Evolutionary conservation across 1,140 invertebrate genomes (phyloP), one percentile per base, ranked within the genome.

Genomic region (Bemisia tabaci): DNA sequence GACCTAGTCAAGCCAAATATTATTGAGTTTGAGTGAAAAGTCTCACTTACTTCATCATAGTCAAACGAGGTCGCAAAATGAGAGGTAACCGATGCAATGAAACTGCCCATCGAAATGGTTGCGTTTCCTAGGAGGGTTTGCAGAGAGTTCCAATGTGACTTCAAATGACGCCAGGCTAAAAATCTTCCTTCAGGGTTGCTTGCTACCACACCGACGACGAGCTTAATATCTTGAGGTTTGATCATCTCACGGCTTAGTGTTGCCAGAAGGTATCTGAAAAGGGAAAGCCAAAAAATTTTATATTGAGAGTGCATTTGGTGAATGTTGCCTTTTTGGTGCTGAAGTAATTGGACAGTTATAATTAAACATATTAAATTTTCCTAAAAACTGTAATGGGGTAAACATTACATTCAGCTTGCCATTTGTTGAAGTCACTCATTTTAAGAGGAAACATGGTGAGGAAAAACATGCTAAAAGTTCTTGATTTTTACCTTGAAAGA

Each of bases 131-230:
- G 87, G 61, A 85, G 75, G 0, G 78, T 75, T 63, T 85, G 80
- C 68, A 91, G 78, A 60, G 82, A 77, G 1, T 82, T 75, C 88
- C 89, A 92, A 67, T 89, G 85, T 0, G 85, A 82, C 72, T 87
- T 82, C 1, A 93, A 74, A 76, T 90, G 89, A 69, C 88, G 79
- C 89, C 90, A 92, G 1, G 88, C 87, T 12, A 90, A 75, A 5
- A 86, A 77, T 65, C 83, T 79, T 5, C 89, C 89, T 68, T 87
- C 82, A 1, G 84, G 81, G 77, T 90, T 90, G n/a, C 80, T 78
- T 5, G 87, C 82, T 0, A 91, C 87, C 9, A 83, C 80, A 5
- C 80, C 79, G 25, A 92, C 79, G 0, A 90, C 86, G 1, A 80
- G 78, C 67, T 84, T 82, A 1, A 89, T 82, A 74, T 92, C 89